Evolutionary conservation across 1,140 invertebrate genomes (phyloP).

Genomic region (Bombus fervidus): DNA sequence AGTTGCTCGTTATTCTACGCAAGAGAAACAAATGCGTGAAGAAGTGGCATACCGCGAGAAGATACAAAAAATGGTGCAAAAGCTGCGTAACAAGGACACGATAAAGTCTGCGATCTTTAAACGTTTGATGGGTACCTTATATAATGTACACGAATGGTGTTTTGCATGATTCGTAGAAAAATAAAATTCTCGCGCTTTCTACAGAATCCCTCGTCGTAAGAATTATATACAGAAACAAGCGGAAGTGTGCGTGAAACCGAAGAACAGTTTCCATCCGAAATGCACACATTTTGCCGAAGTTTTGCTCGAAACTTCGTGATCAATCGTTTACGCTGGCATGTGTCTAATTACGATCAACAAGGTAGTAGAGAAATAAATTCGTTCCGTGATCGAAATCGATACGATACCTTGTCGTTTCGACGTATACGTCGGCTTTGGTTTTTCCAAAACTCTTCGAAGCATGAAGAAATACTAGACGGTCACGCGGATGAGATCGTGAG

Average conservation of each 20-base stretch:
- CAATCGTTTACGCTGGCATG: background rate
- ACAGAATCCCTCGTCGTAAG: background rate
- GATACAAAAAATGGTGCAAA: background rate
- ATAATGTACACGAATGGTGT: background rate
- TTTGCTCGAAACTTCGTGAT: background rate
- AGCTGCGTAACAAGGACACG: background rate
- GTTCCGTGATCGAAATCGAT: background rate
- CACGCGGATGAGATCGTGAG: background rate
- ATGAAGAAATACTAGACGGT: background rate
- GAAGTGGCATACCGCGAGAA: background rate
- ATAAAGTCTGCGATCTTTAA: background rate
- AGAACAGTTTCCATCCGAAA: too few species aligned
- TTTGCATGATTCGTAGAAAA: conserved; percentile 3
- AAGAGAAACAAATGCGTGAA: background rate
- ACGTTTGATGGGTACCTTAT: background rate
- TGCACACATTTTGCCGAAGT: background rate
- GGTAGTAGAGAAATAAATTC: conserved; percentile 26
- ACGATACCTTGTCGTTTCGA: background rate
- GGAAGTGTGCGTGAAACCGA: background rate
- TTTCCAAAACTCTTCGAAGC: background rate
- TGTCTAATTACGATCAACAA: background rate
- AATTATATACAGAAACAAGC: background rate
- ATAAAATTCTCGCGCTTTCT: conserved; percentile 2
- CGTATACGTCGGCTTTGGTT: background rate
- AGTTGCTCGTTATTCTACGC: background rate